Evolutionary conservation across 2,797 vertebrate genomes (phyloP), one percentile per base, ranked within the genome.

Genomic region (Tolypeutes matacus): DNA sequence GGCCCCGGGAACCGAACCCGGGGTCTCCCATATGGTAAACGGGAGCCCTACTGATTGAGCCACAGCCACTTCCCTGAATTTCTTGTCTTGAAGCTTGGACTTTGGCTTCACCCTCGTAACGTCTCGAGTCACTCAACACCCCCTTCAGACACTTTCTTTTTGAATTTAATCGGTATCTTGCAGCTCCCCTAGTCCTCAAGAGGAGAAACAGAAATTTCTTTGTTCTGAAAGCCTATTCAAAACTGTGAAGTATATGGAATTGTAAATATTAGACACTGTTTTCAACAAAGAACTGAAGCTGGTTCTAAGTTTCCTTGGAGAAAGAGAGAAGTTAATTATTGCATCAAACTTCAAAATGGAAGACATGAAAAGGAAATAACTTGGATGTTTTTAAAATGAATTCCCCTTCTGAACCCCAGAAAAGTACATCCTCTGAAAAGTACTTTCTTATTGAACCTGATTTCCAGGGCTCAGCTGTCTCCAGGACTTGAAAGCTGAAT

Each of bases 291-390:
- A 92, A 83, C 34, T 62, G 31, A 96, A 82, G 34, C 60, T 14
- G 14, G 42, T 27, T 94, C n/a, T 93, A 87, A 87, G 42, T 85
- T 94, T 81, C 18, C 23, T 85, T 75, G 36, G 42, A 95, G 56
- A 53, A 65, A 95, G 78, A 95, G 25, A 89, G 53, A 95, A 91
- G 60, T 95, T 92, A 96, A 77, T 96, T 90, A 96, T 88, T 93
- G 49, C 67, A 91, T 58, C 42, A 42, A 84, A 90, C 85, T 87
- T 95, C 60, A 95, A 95, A 91, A 84, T 21, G 34, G 42, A 42
- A 91, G 53, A 83, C 42, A 72, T 94, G 65, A 92, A 93, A 94
- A 87, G 72, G 69, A 95, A 93, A 81, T 81, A 62, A 76, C 1
- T 67, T 85, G 77, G 42, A 60, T 89, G 1, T 89, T 81, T 87